A percentile compares a stretch with the other conserved stretches of the same genome.
phyloP scores from a whole-genome alignment of 2,113 vertebrate species.

The Muntiacus reevesi region DNA sequence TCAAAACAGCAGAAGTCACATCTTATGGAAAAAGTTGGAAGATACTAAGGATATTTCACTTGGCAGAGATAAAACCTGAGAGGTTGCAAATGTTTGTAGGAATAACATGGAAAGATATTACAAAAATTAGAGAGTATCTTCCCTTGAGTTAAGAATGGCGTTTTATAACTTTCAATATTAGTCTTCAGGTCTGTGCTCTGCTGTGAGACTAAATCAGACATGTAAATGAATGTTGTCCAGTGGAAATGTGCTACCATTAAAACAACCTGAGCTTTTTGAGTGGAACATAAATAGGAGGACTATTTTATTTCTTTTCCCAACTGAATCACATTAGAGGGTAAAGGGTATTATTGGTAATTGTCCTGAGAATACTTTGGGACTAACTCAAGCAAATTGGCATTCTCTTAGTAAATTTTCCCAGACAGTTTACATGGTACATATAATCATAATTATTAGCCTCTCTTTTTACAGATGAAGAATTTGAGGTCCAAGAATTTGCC shows the following conservation, averaged over 20 bases:
- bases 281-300: not conserved
- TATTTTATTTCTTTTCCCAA: slow-evolving; percentile 10
- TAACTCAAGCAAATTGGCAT: not conserved
- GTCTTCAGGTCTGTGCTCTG: not conserved
- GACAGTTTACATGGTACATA: not conserved
- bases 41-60: not conserved
- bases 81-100: not conserved
- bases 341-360: not conserved
- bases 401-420: not conserved
- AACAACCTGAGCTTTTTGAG: not conserved
- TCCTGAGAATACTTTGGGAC: not conserved
- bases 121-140: not conserved
- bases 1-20: not conserved
- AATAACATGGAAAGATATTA: not conserved
- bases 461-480: not conserved
- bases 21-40: not conserved
- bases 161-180: not conserved
- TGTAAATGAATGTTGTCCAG: not conserved
- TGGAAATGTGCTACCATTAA: not conserved
- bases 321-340: not conserved
- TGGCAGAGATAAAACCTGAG: not conserved
- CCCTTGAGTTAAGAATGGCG: not conserved
- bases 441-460: not conserved
- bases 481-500: not conserved
- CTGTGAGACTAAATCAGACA: not conserved